Conservation (phyloP, 2,888 invertebrate genomes). For the Tetragnatha montana region DNA sequence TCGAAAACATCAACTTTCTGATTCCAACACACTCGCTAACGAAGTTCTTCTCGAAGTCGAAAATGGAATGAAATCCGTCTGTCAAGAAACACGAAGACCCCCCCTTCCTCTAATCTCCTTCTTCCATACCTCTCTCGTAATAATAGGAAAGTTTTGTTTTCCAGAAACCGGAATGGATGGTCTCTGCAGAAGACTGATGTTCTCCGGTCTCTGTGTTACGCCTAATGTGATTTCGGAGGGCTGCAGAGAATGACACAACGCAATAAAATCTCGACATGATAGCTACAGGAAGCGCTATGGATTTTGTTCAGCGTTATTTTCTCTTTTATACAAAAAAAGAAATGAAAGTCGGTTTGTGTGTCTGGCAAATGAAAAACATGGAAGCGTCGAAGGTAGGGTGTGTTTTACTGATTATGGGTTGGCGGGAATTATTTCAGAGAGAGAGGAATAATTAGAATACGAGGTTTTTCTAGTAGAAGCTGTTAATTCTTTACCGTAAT, state of each 20-base stretch:
- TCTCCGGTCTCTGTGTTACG: not conserved
- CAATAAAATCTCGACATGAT: not conserved
- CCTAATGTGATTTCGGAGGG: conserved; percentile 8
- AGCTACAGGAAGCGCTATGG: not conserved
- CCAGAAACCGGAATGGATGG: conserved; percentile 20
- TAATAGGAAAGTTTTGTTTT: conserved; percentile 41
- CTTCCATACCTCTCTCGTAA: conserved; percentile 2
- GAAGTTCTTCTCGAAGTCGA: conserved; percentile 10
- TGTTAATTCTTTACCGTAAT: no score
- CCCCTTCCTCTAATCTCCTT: not conserved
- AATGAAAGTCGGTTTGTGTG: not conserved
- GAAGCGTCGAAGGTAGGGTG: not conserved
- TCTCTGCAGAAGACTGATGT: conserved; percentile 1
- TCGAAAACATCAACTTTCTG: not conserved
- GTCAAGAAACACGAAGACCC: not conserved
- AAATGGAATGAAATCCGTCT: conserved; percentile 26
- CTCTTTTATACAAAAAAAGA: not conserved
- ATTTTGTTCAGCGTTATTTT: not conserved
- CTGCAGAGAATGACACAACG: not conserved
- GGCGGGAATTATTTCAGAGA: no score
- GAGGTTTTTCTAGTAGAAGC: no score
- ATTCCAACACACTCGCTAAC: not conserved
- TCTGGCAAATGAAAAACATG: not conserved
- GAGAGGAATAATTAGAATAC: no score
- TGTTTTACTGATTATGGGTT: no score